phyloP scores from a whole-genome alignment of 2,113 vertebrate species.

The Ammospiza caudacuta region DNA sequence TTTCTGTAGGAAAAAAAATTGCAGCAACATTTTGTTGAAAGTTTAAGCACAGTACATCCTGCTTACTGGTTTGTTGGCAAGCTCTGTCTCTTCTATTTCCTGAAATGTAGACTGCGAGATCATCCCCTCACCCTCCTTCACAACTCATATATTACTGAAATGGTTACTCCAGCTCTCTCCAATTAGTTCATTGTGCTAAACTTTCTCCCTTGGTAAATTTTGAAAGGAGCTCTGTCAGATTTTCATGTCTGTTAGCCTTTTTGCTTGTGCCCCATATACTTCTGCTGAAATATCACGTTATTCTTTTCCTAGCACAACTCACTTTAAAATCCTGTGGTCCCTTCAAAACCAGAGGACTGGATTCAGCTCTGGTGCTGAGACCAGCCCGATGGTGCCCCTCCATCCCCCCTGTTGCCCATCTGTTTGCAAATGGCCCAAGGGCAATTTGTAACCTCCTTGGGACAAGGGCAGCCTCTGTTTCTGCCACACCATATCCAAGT shows the following conservation, averaged over 20 bases:
- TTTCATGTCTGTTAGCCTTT: neutral
- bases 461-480: neutral
- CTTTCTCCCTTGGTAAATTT: neutral
- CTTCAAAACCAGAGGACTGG: neutral
- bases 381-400: rapidly evolving
- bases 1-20: neutral
- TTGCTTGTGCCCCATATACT: neutral
- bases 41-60: neutral
- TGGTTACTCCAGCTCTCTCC: neutral
- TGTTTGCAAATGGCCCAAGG: neutral
- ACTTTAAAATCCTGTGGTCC: neutral
- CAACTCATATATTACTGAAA: neutral
- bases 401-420: neutral
- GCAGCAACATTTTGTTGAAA: neutral
- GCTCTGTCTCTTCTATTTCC: neutral
- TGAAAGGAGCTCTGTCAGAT: neutral
- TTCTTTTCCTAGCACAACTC: neutral
- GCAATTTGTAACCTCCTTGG: neutral
- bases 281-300: neutral
- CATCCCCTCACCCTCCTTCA: neutral
- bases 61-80: neutral
- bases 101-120: neutral
- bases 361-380: rapidly evolving
- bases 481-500: neutral
- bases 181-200: neutral